A percentile compares a stretch with the other conserved stretches of the same genome.
phyloP scores from a whole-genome alignment of 2,888 invertebrate species.

The Campaea margaritaria region DNA sequence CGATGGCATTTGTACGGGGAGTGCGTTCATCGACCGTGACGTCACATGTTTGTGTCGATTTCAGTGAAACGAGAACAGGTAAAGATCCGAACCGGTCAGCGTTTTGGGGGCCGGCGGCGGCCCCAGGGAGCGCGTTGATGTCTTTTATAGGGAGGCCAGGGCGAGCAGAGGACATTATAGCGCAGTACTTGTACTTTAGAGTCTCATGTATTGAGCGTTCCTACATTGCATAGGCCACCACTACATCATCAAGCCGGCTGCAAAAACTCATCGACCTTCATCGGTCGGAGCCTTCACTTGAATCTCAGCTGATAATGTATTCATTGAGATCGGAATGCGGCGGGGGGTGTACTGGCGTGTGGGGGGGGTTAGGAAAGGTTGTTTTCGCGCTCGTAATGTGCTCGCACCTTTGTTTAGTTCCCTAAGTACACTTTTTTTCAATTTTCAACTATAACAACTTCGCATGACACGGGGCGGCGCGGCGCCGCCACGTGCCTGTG shows the following conservation, averaged over 20 bases:
- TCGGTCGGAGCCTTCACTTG: not conserved
- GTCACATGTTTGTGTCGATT: not conserved
- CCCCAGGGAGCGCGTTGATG: slow-evolving; percentile 33
- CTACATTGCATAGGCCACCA: too few species aligned
- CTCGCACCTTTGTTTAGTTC: too few species aligned
- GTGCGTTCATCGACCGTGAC: not conserved
- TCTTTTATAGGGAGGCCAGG: slow-evolving; percentile 31
- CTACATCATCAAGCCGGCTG: not conserved
- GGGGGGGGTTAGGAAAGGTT: not conserved
- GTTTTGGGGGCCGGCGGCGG: not conserved
- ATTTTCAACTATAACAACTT: too few species aligned
- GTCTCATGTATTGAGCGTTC: too few species aligned
- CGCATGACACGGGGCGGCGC: too few species aligned
- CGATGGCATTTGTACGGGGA: not conserved
- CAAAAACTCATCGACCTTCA: not conserved
- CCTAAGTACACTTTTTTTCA: too few species aligned
- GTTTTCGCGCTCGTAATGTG: not conserved
- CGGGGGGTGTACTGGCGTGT: not conserved
- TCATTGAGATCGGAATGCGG: slow-evolving; percentile 7
- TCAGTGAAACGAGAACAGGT: not conserved
- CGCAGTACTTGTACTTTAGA: too few species aligned
- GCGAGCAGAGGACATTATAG: not conserved
- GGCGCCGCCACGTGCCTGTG: too few species aligned
- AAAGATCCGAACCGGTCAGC: not conserved
- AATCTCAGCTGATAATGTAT: slow-evolving; percentile 6